A percentile compares a stretch with the other conserved stretches of the same genome.
These are phyloP conservation scores for Parelbella ahira DNA, from an alignment of 2,888 invertebrate species.

Conservation along the genomic window DNA sequence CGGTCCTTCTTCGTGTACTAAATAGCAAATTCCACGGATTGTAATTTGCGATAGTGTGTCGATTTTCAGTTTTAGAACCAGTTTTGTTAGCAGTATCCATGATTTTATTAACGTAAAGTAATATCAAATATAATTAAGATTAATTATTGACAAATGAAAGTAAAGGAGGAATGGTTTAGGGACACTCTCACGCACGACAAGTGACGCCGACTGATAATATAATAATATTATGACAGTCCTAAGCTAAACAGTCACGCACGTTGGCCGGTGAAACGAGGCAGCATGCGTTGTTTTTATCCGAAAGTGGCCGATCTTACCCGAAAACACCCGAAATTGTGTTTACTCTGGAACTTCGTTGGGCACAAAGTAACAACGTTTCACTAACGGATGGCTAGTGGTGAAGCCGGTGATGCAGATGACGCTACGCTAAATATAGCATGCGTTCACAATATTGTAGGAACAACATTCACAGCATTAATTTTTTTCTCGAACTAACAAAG, in stretches of 20 bases:
- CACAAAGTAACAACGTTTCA: slow-evolving; percentile 17
- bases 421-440: no score
- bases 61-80: slow-evolving; percentile 44
- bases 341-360: slow-evolving; percentile 52
- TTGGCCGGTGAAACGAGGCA: slow-evolving; percentile 30
- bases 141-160: no score
- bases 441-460: no score
- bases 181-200: slow-evolving; percentile 50
- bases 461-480: no score
- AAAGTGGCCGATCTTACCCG: slow-evolving; percentile 52
- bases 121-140: no score
- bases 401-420: slow-evolving; percentile 1
- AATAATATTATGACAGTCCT: slow-evolving; percentile 52
- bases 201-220: slow-evolving; percentile 50
- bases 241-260: slow-evolving; percentile 41
- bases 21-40: slow-evolving; percentile 71
- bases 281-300: slow-evolving; percentile 64
- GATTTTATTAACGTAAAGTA: no score
- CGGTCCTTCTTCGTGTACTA: slow-evolving; percentile 57
- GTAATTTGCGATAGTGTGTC: slow-evolving; percentile 45
- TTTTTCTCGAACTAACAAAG: no score
- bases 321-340: slow-evolving; percentile 55
- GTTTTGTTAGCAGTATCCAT: slow-evolving; percentile 63
- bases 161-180: no score
- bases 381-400: slow-evolving; percentile 13